Conservation (phyloP, 2,888 invertebrate genomes). For the Conchocele bisecta region DNA sequence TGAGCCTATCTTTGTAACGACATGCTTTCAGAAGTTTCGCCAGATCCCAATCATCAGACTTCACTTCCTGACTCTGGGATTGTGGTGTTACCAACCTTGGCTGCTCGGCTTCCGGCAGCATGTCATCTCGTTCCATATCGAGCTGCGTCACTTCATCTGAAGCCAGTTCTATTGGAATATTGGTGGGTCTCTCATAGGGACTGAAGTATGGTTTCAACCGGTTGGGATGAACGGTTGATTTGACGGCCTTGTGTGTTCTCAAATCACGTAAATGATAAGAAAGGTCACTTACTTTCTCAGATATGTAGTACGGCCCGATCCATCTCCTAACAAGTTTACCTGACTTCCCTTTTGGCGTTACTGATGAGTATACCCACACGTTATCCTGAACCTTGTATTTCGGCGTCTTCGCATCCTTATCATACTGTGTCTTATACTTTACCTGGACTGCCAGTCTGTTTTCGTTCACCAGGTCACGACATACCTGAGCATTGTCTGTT, state of each 20-base stretch:
- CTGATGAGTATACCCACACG: slow-evolving; percentile 35
- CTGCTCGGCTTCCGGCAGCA: no score
- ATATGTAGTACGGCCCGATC: slow-evolving; percentile 35
- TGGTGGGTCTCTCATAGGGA: slow-evolving; percentile 36
- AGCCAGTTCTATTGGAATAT: no score
- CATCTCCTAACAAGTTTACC: slow-evolving; percentile 32
- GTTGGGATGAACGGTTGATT: slow-evolving; percentile 32
- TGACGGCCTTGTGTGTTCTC: slow-evolving; percentile 18
- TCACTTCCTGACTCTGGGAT: no score
- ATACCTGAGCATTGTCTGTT: slow-evolving; percentile 26
- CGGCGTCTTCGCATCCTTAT: slow-evolving; percentile 20
- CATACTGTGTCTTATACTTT: slow-evolving; percentile 36
- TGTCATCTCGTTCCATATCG: no score
- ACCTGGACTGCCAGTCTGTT: slow-evolving; percentile 32
- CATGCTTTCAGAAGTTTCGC: no score
- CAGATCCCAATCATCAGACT: no score
- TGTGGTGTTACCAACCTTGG: no score
- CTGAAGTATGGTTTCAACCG: slow-evolving; percentile 37
- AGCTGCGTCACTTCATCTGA: no score
- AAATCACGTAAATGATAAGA: slow-evolving; percentile 23
- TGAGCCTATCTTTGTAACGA: no score
- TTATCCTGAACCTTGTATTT: slow-evolving; percentile 21
- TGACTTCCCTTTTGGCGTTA: slow-evolving; percentile 22
- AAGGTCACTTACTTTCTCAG: slow-evolving; percentile 15
- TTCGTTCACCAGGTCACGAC: slow-evolving; percentile 35